Evolutionary conservation across 2,797 vertebrate species (phyloP).

Genomic region (Potorous gilbertii): DNA sequence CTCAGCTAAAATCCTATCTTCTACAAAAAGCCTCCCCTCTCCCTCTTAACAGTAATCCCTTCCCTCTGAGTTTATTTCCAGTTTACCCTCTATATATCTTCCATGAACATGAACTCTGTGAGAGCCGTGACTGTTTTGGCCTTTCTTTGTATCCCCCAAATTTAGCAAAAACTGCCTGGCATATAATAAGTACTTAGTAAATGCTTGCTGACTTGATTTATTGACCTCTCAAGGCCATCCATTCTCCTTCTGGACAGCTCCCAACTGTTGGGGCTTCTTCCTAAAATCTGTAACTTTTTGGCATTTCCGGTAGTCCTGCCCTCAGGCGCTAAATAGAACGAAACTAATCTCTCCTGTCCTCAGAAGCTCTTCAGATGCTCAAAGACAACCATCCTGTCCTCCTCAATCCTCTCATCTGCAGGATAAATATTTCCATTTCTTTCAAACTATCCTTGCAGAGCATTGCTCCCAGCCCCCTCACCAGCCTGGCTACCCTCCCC

Average conservation of each 20-base stretch:
- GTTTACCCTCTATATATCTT: background rate
- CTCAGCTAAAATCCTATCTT: background rate
- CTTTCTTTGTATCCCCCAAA: background rate
- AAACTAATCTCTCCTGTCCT: background rate
- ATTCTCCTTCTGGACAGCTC: background rate
- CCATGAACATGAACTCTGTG: background rate
- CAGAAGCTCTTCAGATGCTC: background rate
- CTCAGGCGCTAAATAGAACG: background rate
- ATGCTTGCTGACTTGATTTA: background rate
- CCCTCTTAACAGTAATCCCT: background rate
- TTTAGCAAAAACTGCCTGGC: background rate
- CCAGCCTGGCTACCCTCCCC: background rate
- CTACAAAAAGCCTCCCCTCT: background rate
- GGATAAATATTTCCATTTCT: background rate
- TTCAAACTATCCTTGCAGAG: background rate
- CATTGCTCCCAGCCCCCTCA: background rate
- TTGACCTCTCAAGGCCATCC: background rate
- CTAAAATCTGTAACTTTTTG: background rate
- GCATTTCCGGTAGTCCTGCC: background rate
- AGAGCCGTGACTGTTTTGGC: background rate
- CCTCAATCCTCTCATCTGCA: background rate
- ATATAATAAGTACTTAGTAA: background rate
- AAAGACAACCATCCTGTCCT: background rate
- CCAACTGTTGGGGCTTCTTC: background rate
- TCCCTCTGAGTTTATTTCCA: background rate